Evolutionary conservation across 2,113 vertebrate genomes (phyloP).

Genomic region (Capreolus pygargus): DNA sequence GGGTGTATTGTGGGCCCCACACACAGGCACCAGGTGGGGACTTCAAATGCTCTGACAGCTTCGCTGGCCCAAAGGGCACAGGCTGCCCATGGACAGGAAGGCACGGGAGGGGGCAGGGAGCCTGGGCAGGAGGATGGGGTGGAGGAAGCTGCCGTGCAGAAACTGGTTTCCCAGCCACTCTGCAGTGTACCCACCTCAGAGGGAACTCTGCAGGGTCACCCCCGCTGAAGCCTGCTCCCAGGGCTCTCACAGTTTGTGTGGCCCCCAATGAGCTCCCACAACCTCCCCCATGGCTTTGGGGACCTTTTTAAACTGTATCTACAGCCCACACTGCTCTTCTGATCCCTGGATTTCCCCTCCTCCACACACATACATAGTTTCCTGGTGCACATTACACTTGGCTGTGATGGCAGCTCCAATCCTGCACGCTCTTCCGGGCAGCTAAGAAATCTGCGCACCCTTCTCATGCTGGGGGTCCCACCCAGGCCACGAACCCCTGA

Average conservation of each 20-base stretch:
- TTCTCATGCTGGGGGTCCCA: neutral
- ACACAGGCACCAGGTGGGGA: neutral
- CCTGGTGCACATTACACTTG: rapidly evolving
- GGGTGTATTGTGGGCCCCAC: neutral
- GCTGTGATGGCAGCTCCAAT: neutral
- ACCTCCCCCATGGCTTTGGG: neutral
- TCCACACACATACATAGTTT: neutral
- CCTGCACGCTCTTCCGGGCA: neutral
- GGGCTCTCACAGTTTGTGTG: neutral
- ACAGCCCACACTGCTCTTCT: neutral
- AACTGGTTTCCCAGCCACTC: neutral
- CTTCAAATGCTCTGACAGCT: neutral
- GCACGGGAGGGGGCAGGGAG: rapidly evolving
- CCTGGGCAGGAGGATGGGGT: neutral
- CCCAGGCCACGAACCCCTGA: neutral
- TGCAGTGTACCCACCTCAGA: rapidly evolving
- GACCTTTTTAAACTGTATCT: neutral
- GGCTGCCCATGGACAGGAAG: neutral
- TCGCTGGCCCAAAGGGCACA: neutral
- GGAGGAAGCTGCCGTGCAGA: neutral
- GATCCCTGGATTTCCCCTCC: neutral
- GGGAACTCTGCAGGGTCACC: neutral
- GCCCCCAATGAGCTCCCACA: neutral
- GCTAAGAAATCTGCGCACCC: neutral
- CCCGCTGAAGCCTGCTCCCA: neutral